These are phyloP conservation scores for Cyanoramphus novaezelandiae DNA, from an alignment of 2,113 vertebrate species.

Conservation along the genomic window DNA sequence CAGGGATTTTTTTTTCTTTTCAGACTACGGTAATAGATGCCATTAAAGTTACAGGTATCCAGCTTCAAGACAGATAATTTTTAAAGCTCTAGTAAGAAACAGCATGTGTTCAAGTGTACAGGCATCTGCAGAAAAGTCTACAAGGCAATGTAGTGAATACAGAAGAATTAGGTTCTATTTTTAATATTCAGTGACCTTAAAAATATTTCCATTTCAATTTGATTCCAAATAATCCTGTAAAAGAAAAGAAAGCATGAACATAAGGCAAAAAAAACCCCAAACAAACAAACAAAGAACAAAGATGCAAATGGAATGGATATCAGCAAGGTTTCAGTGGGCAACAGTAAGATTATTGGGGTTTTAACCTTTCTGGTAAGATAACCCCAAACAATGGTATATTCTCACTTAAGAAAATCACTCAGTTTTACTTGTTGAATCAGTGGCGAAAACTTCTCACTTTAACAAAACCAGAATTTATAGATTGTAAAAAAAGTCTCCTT, in stretches of 20 bases:
- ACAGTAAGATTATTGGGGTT: neutral
- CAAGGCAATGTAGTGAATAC: neutral
- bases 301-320: neutral
- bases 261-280: neutral
- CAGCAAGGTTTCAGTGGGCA: neutral
- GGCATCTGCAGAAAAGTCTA: neutral
- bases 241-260: constrained; percentile 38
- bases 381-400: neutral
- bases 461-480: neutral
- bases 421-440: neutral
- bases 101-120: constrained; percentile 63
- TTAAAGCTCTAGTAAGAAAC: neutral
- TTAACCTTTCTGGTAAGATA: neutral
- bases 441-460: neutral
- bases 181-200: neutral
- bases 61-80: constrained; percentile 15
- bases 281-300: neutral
- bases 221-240: constrained; percentile 19
- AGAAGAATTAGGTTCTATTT: neutral
- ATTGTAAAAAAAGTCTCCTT: neutral
- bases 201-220: neutral
- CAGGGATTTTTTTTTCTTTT: neutral
- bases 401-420: neutral
- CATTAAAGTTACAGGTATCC: neutral
- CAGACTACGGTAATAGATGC: neutral